A percentile compares a stretch with the other conserved stretches of the same genome.
Evolutionary conservation across 2,888 invertebrate species (phyloP).

Genomic region (Drosophila flavopinicola): DNA sequence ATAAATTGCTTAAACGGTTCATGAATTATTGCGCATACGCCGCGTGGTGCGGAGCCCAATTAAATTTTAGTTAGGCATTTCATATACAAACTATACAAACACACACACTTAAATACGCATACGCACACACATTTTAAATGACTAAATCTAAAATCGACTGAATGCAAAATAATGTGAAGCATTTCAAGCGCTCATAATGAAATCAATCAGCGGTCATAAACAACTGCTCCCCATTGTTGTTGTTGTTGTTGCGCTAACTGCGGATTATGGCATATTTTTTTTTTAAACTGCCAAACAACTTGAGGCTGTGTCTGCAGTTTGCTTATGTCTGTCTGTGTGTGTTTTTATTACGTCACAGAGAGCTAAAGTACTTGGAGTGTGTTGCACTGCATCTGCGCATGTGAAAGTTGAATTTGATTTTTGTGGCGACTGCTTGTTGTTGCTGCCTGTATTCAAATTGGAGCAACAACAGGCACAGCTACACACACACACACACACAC

Average conservation of each 20-base stretch:
- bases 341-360: constrained; percentile 54
- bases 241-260: constrained; percentile 54
- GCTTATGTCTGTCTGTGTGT: constrained; percentile 15
- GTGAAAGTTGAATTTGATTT: constrained; percentile 73
- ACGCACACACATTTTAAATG: constrained; percentile 27
- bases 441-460: constrained; percentile 53
- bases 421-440: constrained; percentile 19
- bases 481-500: constrained; percentile 11
- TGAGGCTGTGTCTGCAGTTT: constrained; percentile 47
- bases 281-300: constrained; percentile 40
- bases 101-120: too few species aligned
- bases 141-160: constrained; percentile 58
- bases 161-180: constrained; percentile 72
- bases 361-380: constrained; percentile 57
- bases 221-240: constrained; percentile 37
- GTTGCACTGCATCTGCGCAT: constrained; percentile 71
- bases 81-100: constrained; percentile 27
- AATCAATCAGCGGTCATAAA: constrained; percentile 65
- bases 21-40: constrained; percentile 78
- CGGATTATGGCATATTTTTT: constrained; percentile 65
- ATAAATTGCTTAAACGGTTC: constrained; percentile 73
- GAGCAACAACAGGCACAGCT: constrained; percentile 37
- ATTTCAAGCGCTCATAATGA: constrained; percentile 59
- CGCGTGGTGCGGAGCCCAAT: constrained; percentile 62
- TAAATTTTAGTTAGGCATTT: constrained; percentile 66